Percentiles rank a stretch among this genome's conserved stretches.
Evolutionary conservation across 30 jellyfish, hydroid and myxozoan species (phyloP).

Genomic region (Clytia hemisphaerica): DNA sequence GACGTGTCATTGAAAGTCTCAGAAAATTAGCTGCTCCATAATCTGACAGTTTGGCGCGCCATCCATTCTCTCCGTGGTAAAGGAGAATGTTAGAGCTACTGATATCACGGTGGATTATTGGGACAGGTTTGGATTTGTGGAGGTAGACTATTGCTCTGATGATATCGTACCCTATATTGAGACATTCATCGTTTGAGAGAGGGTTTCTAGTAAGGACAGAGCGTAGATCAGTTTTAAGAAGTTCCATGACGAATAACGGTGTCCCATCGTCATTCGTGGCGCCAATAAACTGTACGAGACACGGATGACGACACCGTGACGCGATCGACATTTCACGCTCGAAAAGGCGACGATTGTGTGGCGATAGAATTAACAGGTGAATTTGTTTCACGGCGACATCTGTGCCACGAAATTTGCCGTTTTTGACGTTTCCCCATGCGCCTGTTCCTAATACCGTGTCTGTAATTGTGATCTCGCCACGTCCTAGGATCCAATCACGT

Average conservation of each 20-base stretch:
- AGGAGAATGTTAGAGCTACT: slow-evolving; percentile 80
- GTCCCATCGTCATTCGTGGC: slow-evolving; percentile 88
- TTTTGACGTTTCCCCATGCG: slow-evolving; percentile 96
- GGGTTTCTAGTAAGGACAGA: slow-evolving; percentile 32
- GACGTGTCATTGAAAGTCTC: slow-evolving; percentile 76
- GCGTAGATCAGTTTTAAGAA: slow-evolving; percentile 70
- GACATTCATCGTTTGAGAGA: slow-evolving; percentile 21
- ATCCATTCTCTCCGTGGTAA: slow-evolving; percentile 46
- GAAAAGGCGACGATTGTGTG: slow-evolving; percentile 84
- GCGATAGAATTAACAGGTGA: slow-evolving; percentile 73
- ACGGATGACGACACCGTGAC: slow-evolving; percentile 95
- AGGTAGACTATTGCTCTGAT: slow-evolving; percentile 67
- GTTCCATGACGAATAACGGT: slow-evolving; percentile 83
- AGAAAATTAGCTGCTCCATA: slow-evolving; percentile 91
- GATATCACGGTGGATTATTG: slow-evolving; percentile 87
- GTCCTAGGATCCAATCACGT: slow-evolving; percentile 65
- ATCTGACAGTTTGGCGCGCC: slow-evolving; percentile 88
- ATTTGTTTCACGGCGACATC: slow-evolving; percentile 93
- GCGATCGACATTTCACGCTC: slow-evolving; percentile 95
- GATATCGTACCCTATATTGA: slow-evolving; percentile 50
- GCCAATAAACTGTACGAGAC: slow-evolving; percentile 89
- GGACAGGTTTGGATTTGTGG: slow-evolving; percentile 63
- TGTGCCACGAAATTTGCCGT: slow-evolving; percentile 85
- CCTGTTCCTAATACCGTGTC: slow-evolving; percentile 69
- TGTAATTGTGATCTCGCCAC: slow-evolving; percentile 44